These are phyloP conservation scores for Mamestra brassicae DNA, from an alignment of 2,888 invertebrate genomes.

Conservation along the genomic window DNA sequence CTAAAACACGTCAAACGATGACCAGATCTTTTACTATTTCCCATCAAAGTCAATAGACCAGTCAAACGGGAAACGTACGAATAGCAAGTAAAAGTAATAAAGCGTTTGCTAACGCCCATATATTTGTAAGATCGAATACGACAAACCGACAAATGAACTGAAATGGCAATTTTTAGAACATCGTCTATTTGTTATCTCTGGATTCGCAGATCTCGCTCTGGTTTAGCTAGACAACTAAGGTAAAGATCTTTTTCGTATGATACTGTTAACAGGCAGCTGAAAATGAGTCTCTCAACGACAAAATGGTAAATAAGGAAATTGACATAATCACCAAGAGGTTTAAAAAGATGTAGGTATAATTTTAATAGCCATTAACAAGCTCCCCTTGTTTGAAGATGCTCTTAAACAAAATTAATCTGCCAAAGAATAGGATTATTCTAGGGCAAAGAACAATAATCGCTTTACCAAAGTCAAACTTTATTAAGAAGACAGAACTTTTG, in stretches of 20 bases:
- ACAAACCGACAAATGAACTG: slow-evolving; percentile 46
- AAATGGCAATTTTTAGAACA: slow-evolving; percentile 28
- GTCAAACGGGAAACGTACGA: slow-evolving; percentile 20
- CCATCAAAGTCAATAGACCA: slow-evolving; percentile 21
- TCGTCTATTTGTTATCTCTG: slow-evolving; percentile 7
- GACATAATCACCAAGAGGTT: slow-evolving; percentile 2
- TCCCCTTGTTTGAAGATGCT: not conserved
- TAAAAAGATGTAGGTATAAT: not conserved
- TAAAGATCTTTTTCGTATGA: not conserved
- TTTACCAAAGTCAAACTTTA: slow-evolving; percentile 7
- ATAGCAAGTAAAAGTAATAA: slow-evolving; percentile 32
- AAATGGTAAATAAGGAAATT: not conserved
- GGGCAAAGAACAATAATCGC: slow-evolving; percentile 5
- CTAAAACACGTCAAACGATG: not conserved
- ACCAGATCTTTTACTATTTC: not conserved
- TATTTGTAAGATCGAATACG: slow-evolving; percentile 26
- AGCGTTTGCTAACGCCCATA: slow-evolving; percentile 38
- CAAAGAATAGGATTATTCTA: not conserved
- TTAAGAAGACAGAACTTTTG: not conserved
- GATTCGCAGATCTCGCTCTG: slow-evolving; percentile 10
- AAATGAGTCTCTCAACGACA: not conserved
- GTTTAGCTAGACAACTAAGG: not conserved
- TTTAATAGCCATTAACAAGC: slow-evolving; percentile 8
- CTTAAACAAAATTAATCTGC: slow-evolving; percentile 18
- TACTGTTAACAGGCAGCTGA: not conserved